Conservation (phyloP, 1,140 invertebrate genomes). For the Trypoxylus dichotomus region DNA sequence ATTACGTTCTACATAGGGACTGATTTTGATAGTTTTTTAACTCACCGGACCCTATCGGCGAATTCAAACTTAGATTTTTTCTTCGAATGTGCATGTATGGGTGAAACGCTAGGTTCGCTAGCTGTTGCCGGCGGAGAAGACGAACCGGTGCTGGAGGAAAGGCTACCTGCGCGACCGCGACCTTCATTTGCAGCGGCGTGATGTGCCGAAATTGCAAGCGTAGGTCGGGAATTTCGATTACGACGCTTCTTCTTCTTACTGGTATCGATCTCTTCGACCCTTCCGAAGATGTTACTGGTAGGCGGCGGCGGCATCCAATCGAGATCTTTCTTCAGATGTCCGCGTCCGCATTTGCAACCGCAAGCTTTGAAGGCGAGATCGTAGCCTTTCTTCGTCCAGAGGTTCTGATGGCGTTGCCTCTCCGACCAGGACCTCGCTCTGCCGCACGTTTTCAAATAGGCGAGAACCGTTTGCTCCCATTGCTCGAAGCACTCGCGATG, state of each 20-base stretch:
- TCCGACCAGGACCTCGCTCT: slow-evolving; percentile 92
- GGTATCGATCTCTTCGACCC: slow-evolving; percentile 52
- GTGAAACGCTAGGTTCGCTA: slow-evolving; percentile 72
- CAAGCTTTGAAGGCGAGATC: slow-evolving; percentile 90
- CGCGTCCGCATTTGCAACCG: slow-evolving; percentile 83
- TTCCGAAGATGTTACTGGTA: slow-evolving; percentile 51
- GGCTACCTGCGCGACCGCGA: slow-evolving; percentile 63
- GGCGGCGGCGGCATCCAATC: slow-evolving; percentile 80
- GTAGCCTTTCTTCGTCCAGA: slow-evolving; percentile 98
- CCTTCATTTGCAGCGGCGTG: slow-evolving; percentile 49
- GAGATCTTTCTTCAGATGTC: slow-evolving; percentile 91
- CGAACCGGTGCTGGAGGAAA: slow-evolving; percentile 67
- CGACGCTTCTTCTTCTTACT: slow-evolving; percentile 73
- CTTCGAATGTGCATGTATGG: slow-evolving; percentile 66
- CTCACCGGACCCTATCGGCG: slow-evolving; percentile 77
- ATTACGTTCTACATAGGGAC: too few species aligned
- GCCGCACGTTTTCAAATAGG: slow-evolving; percentile 86
- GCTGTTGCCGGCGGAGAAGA: slow-evolving; percentile 68
- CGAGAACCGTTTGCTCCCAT: slow-evolving; percentile 87
- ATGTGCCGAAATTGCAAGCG: slow-evolving; percentile 57
- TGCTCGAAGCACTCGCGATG: slow-evolving; percentile 92
- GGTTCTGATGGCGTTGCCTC: slow-evolving; percentile 87
- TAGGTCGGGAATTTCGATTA: slow-evolving; percentile 64
- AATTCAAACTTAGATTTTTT: slow-evolving; percentile 79
- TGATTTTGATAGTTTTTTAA: slow-evolving; percentile 35